Percentiles rank a stretch among this genome's conserved stretches.
These are phyloP conservation scores for Drosophila simulans DNA, from an alignment of 1,140 invertebrate species.

Conservation along the genomic window DNA sequence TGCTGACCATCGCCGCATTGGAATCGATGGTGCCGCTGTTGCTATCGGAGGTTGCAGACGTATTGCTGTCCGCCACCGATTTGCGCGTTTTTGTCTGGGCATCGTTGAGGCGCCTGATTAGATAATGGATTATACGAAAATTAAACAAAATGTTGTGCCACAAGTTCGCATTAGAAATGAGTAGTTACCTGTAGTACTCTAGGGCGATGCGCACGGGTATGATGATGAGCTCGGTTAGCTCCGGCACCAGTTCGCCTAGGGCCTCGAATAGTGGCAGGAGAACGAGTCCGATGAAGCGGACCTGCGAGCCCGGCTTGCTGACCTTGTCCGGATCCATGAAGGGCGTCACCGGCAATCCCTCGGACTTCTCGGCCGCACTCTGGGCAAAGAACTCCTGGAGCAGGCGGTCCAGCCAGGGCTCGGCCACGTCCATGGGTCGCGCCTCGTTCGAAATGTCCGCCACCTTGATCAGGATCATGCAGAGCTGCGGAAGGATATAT, in stretches of 20 bases:
- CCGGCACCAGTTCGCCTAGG: constrained; percentile 89
- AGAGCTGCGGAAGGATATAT: constrained; percentile 86
- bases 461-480: constrained; percentile 94
- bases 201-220: constrained; percentile 87
- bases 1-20: constrained; percentile 65
- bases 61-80: constrained; percentile 86
- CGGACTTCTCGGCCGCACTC: constrained; percentile 93
- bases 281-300: constrained; percentile 94
- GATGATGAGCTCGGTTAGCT: constrained; percentile 87
- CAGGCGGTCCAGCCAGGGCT: constrained; percentile 93
- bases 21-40: constrained; percentile 78
- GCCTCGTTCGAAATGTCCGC: constrained; percentile 95
- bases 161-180: too few species aligned
- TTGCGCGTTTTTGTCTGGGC: constrained; percentile 81
- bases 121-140: too few species aligned
- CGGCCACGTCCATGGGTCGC: constrained; percentile 93
- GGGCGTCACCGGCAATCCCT: constrained; percentile 93
- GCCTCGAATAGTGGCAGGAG: constrained; percentile 92
- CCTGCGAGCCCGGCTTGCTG: constrained; percentile 93
- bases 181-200: constrained; percentile 85
- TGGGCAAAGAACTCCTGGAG: constrained; percentile 93
- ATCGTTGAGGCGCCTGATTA: constrained; percentile 74
- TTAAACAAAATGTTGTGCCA: too few species aligned
- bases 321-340: constrained; percentile 97
- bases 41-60: constrained; percentile 86